A percentile compares a stretch with the other conserved stretches of the same genome.
These are phyloP conservation scores for Bolinopsis microptera DNA, from an alignment of 37 sponge, comb jelly and placozoan genomes.

Conservation along the genomic window DNA sequence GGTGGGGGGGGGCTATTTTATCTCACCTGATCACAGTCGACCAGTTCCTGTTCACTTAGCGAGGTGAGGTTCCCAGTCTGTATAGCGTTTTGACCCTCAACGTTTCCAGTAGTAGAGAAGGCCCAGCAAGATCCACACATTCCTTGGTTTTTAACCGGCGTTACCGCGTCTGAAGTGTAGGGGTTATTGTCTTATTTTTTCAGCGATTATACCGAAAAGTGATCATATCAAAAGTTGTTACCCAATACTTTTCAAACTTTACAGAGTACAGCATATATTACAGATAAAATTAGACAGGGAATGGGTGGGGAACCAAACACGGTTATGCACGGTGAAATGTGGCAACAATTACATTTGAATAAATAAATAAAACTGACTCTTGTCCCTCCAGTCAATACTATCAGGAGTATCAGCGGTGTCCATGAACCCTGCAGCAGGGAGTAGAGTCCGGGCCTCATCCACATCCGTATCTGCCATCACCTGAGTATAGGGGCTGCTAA, in stretches of 20 bases:
- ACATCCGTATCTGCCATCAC: background rate
- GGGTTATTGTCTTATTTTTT: conserved; percentile 45
- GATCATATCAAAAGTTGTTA: too few species aligned
- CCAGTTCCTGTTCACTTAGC: conserved; percentile 67
- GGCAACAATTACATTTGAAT: too few species aligned
- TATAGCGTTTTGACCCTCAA: conserved; percentile 67
- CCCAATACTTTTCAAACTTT: too few species aligned
- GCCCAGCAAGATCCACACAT: conserved; percentile 69
- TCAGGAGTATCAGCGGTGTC: conserved; percentile 3
- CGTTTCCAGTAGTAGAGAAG: conserved; percentile 68
- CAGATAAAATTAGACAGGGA: too few species aligned
- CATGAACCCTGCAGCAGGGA: background rate
- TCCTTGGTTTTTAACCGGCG: conserved; percentile 62
- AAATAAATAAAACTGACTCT: background rate
- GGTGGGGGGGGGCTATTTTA: too few species aligned
- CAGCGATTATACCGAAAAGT: background rate
- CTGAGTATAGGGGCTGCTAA: too few species aligned
- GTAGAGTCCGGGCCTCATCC: background rate
- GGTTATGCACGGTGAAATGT: too few species aligned
- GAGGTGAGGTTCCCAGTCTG: conserved; percentile 65
- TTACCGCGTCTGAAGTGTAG: background rate
- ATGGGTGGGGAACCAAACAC: too few species aligned
- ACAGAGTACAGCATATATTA: too few species aligned
- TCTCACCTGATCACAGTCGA: conserved; percentile 69
- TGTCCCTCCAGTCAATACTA: conserved; percentile 43